Evolutionary conservation across 2,888 invertebrate species (phyloP), one percentile per base, ranked within the genome.

Genomic region (Hyposoter didymator): DNA sequence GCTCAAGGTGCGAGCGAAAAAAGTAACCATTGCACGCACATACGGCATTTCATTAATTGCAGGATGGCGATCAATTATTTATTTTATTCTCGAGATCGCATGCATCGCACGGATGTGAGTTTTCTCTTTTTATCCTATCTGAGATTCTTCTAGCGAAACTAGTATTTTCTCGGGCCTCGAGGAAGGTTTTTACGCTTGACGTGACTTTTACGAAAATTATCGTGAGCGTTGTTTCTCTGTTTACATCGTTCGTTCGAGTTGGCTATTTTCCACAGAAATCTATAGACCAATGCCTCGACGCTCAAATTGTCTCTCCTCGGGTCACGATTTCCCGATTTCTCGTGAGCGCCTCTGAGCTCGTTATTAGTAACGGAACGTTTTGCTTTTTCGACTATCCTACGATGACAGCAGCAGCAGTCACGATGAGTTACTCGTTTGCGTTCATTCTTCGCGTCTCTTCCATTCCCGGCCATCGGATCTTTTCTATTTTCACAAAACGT

Each of bases 391-490:
- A 72, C 66, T 39, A 72, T 79, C 17, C 66, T 22, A 28, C 75
- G 82, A 32, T 66, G 28, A 72, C 82, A 49, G n/a, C 32, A 49
- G n/a, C 32, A 64, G 12, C 28, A 28, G 17, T 55, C 45, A 59
- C 82, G 59, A 55, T 72, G 43, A 7, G 47, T 79, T 19, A 19
- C n/a, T 49, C 28, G 66, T 19, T 79, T 52, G 32, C 70, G 75
- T 72, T 79, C 49, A 17, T 43, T 35, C 22, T 35, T 69, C 17
- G 14, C 6, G 14, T 47, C 66, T 32, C 79, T 79, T 28, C 28
- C 72, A 72, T 82, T 79, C 43, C 82, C 82, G 59, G 82, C 79
- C 82, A 85, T 82, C 69, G 85, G 45, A 59, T 73, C 45, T 10
- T 64, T 75, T 64, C 47, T 32, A 32, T 32, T 10, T 19, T 47